Conservation (phyloP, 2,797 vertebrate species). For the Rhinichthys osculus region DNA sequence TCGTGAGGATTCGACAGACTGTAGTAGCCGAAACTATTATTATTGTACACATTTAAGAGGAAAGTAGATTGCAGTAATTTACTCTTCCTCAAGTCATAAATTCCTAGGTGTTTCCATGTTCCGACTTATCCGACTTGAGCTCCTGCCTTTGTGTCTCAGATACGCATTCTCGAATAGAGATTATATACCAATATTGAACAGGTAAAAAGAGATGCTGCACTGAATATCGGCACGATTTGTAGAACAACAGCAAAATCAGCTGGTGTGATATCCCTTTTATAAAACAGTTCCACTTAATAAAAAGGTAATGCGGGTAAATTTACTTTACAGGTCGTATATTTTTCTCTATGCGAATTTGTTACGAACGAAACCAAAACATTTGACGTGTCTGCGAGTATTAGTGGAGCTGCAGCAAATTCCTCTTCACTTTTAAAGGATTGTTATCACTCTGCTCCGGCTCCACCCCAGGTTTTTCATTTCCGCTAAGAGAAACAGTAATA, state of each 20-base stretch:
- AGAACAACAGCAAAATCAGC: background rate
- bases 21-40: background rate
- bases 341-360: background rate
- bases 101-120: constrained; percentile 25
- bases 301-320: background rate
- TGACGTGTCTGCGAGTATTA: background rate
- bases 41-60: background rate
- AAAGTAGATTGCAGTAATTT: constrained; percentile 10
- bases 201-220: background rate
- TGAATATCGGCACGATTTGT: background rate
- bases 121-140: background rate
- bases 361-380: background rate
- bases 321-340: background rate
- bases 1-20: background rate
- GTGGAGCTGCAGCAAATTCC: background rate
- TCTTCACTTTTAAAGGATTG: background rate
- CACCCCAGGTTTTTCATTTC: background rate
- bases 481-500: background rate
- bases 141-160: background rate
- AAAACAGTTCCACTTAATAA: background rate
- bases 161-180: background rate
- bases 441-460: background rate
- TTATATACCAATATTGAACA: background rate
- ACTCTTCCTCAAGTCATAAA: background rate
- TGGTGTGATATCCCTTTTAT: background rate